Conservation (phyloP, 2,888 invertebrate species). For the Microctonus hyperodae region DNA sequence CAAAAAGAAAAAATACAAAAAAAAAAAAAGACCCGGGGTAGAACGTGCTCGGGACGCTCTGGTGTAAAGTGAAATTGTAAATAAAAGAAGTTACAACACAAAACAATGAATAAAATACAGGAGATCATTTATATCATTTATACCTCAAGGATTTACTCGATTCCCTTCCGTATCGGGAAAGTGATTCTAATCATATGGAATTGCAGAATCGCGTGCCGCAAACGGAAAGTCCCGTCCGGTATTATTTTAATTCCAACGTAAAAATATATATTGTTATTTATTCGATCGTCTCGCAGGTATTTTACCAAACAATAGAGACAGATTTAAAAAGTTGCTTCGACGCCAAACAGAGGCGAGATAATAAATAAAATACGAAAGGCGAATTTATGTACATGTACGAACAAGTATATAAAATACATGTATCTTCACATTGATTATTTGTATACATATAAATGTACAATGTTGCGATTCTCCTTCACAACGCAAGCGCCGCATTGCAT, state of each 20-base stretch:
- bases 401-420: background rate
- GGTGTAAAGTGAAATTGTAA: background rate
- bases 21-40: background rate
- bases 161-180: constrained; percentile 44
- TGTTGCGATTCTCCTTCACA: background rate
- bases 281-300: background rate
- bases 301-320: constrained; percentile 9
- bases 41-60: background rate
- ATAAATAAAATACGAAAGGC: background rate
- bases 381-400: background rate
- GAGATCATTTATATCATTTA: constrained; percentile 1
- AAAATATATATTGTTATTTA: background rate
- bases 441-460: no score
- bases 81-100: background rate
- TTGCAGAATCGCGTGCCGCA: constrained; percentile 38
- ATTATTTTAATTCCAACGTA: constrained; percentile 12
- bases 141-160: constrained; percentile 24
- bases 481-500: background rate
- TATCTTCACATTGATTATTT: background rate
- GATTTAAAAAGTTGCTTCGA: background rate
- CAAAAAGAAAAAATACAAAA: constrained; percentile 26
- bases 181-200: constrained; percentile 48
- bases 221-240: constrained; percentile 26
- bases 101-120: background rate
- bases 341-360: constrained; percentile 16